Percentiles rank a stretch among this genome's conserved stretches.
These are phyloP conservation scores for Xestia c-nigrum DNA, from an alignment of 2,888 invertebrate species.

Conservation along the genomic window DNA sequence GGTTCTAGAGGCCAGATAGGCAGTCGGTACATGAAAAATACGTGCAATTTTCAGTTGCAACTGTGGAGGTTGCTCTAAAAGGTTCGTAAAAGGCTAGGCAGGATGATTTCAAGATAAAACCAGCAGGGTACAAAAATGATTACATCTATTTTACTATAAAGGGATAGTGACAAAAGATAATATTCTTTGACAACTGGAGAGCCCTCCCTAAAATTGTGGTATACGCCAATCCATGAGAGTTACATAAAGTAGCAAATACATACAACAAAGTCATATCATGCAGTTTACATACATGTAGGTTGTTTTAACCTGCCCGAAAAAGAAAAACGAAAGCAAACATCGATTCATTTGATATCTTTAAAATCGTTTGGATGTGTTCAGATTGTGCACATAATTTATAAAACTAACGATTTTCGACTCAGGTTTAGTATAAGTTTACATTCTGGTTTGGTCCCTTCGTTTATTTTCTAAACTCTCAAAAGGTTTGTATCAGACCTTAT, in stretches of 20 bases:
- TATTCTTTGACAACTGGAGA: neutral
- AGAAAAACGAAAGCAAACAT: constrained; percentile 17
- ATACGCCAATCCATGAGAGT: neutral
- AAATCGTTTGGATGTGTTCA: constrained; percentile 12
- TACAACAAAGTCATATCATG: neutral
- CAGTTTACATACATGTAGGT: neutral
- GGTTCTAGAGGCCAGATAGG: neutral
- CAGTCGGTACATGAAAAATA: neutral
- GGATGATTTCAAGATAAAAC: neutral
- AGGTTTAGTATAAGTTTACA: constrained; percentile 12
- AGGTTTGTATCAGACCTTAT: neutral
- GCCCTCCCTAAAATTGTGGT: neutral
- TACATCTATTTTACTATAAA: neutral
- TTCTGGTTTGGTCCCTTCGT: neutral
- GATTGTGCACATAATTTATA: constrained; percentile 40
- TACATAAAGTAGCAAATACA: neutral
- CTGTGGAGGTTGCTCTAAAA: neutral
- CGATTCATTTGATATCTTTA: constrained; percentile 28
- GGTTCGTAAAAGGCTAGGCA: neutral
- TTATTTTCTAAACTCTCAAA: neutral
- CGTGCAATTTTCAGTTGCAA: neutral
- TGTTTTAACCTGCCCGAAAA: neutral
- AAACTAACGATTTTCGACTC: constrained; percentile 26
- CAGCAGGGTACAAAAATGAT: neutral
- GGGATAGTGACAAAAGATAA: neutral